Percentiles rank a stretch among this genome's conserved stretches.
Conservation (phyloP, 2,888 invertebrate species). For the Drosophila helvetica region DNA sequence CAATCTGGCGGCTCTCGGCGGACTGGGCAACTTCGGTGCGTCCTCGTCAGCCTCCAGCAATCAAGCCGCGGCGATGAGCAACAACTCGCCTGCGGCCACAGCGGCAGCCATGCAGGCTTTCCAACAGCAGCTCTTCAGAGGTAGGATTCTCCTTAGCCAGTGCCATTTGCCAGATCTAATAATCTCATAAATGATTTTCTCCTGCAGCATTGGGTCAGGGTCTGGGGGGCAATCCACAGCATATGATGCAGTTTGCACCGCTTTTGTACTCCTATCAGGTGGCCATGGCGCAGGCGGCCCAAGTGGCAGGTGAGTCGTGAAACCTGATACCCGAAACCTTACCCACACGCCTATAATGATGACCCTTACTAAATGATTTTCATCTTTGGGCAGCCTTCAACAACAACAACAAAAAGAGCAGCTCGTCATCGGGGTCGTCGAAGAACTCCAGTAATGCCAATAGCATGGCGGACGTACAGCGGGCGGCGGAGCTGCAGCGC, state of each 20-base stretch:
- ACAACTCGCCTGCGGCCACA: conserved; percentile 84
- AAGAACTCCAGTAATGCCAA: conserved; percentile 79
- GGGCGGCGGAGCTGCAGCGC: conserved; percentile 94
- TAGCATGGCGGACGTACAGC: conserved; percentile 90
- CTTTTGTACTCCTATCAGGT: conserved; percentile 95
- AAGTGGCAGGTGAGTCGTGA: conserved; percentile 80
- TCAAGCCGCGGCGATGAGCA: conserved; percentile 85
- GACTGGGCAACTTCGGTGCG: conserved; percentile 79
- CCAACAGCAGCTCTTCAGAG: conserved; percentile 93
- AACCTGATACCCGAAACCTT: not conserved
- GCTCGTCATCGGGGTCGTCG: conserved; percentile 76
- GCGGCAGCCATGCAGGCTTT: conserved; percentile 92
- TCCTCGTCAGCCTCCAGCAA: conserved; percentile 81
- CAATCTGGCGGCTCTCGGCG: conserved; percentile 81
- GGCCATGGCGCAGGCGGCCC: conserved; percentile 91
- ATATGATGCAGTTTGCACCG: conserved; percentile 95
- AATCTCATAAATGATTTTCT: not conserved
- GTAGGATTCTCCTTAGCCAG: conserved; percentile 82
- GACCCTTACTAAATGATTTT: not conserved
- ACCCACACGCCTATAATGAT: too few relatives aligned
- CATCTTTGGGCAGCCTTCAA: conserved; percentile 63
- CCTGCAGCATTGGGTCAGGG: conserved; percentile 82
- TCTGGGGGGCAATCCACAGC: conserved; percentile 87
- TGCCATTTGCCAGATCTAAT: not conserved
- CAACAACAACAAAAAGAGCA: conserved; percentile 80